Evolutionary conservation across 2,113 vertebrate species (phyloP).

Genomic region (Amia ocellicauda): DNA sequence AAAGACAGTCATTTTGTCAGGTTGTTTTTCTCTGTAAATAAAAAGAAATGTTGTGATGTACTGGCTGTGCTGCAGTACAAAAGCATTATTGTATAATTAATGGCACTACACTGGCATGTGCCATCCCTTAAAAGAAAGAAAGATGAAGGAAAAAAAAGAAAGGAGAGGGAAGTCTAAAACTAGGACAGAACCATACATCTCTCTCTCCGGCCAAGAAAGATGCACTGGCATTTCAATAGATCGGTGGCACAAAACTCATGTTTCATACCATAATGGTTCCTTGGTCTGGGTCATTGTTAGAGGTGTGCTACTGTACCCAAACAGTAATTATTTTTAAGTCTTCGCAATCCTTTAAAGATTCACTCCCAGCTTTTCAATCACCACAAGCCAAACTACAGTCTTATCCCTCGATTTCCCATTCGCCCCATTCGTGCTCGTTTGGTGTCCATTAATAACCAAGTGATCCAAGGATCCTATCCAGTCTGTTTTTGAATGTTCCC

Average conservation of each 20-base stretch:
- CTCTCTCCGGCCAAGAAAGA: not conserved
- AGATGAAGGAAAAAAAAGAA: conserved; percentile 3
- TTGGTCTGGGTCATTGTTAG: too few species aligned
- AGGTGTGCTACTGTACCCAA: not conserved
- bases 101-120: not conserved
- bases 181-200: not conserved
- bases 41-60: conserved; percentile 1
- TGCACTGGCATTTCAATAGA: not conserved
- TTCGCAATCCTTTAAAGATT: too few species aligned
- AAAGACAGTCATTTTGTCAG: not conserved
- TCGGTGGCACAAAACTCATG: not conserved
- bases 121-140: not conserved
- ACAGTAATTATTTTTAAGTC: too few species aligned
- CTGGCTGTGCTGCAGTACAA: not conserved
- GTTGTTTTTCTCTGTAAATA: not conserved
- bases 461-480: too few species aligned
- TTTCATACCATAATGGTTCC: not conserved
- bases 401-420: too few species aligned
- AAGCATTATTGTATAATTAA: conserved; percentile 18
- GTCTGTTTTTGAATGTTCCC: too few species aligned
- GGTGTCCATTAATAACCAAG: too few species aligned
- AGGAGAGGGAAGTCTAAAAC: not conserved
- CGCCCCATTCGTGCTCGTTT: too few species aligned
- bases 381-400: too few species aligned
- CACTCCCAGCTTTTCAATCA: too few species aligned